A percentile compares a stretch with the other conserved stretches of the same genome.
Conservation (phyloP, 2,113 vertebrate species). For the Phalacrocorax carbo region DNA sequence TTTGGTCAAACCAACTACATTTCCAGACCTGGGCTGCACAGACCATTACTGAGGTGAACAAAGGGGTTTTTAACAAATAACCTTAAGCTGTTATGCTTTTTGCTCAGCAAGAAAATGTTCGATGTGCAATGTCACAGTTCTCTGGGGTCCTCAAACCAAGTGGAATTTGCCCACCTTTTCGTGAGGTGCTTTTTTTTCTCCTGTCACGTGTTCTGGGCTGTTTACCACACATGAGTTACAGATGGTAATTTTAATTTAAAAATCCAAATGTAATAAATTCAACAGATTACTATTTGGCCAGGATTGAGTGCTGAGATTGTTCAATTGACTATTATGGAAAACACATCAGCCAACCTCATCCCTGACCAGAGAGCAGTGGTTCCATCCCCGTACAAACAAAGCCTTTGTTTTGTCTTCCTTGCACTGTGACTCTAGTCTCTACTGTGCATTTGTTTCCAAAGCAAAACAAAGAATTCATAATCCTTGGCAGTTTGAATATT, state of each 20-base stretch:
- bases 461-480: slow-evolving; percentile 57
- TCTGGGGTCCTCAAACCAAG: background rate
- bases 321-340: slow-evolving; percentile 67
- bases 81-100: background rate
- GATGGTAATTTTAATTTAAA: slow-evolving; percentile 70
- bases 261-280: slow-evolving; percentile 72
- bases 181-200: background rate
- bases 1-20: slow-evolving; percentile 48
- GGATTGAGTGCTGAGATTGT: slow-evolving; percentile 59
- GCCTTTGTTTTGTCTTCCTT: slow-evolving; percentile 61
- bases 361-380: slow-evolving; percentile 50
- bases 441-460: slow-evolving; percentile 63
- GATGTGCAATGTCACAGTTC: background rate
- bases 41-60: background rate
- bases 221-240: slow-evolving; percentile 29
- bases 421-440: slow-evolving; percentile 38
- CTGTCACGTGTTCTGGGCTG: slow-evolving; percentile 45
- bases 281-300: slow-evolving; percentile 65
- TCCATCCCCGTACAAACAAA: slow-evolving; percentile 67
- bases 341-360: slow-evolving; percentile 69
- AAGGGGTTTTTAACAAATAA: slow-evolving; percentile 29
- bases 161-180: background rate
- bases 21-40: slow-evolving; percentile 47
- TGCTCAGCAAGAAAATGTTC: background rate
- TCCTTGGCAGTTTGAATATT: slow-evolving; percentile 43